Percentiles rank a stretch among this genome's conserved stretches.
These are phyloP conservation scores for Okapia johnstoni DNA, from an alignment of 2,113 vertebrate species.

Conservation along the genomic window DNA sequence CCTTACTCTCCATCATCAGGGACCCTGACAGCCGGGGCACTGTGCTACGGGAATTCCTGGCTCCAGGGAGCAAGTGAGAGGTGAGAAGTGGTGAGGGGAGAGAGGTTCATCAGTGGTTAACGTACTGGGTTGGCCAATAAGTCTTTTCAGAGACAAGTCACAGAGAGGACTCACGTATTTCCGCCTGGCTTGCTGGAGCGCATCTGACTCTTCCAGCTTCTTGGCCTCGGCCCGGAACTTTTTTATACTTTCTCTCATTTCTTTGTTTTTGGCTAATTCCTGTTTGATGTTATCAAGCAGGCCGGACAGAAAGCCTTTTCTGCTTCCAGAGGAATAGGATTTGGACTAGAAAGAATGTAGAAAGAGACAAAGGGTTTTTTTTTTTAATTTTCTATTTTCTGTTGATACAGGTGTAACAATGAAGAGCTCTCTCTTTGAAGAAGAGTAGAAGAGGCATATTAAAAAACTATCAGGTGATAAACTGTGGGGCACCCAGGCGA, in stretches of 20 bases:
- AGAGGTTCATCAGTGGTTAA: background rate
- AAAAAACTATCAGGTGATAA: background rate
- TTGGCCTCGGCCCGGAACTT: conserved; percentile 95
- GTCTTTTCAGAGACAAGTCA: background rate
- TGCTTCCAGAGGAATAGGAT: conserved; percentile 81
- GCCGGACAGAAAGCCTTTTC: conserved; percentile 93
- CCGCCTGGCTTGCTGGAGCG: conserved; percentile 90
- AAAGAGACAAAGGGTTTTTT: background rate
- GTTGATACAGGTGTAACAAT: background rate
- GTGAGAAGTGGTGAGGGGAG: background rate
- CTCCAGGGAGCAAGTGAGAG: background rate
- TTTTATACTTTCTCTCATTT: conserved; percentile 97
- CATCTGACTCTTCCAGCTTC: conserved; percentile 94
- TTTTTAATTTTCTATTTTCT: background rate
- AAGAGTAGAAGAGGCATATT: background rate
- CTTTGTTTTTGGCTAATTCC: conserved; percentile 94
- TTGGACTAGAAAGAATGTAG: conserved; percentile 73
- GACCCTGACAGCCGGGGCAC: rapidly evolving
- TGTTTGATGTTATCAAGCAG: conserved; percentile 94
- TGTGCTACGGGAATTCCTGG: rapidly evolving
- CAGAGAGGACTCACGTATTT: conserved; percentile 90
- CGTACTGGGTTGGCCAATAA: background rate
- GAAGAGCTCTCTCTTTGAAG: background rate
- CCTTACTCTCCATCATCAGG: background rate
- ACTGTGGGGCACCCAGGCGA: background rate